phyloP scores from a whole-genome alignment of 2,113 vertebrate species.

The Thalassoma bifasciatum region DNA sequence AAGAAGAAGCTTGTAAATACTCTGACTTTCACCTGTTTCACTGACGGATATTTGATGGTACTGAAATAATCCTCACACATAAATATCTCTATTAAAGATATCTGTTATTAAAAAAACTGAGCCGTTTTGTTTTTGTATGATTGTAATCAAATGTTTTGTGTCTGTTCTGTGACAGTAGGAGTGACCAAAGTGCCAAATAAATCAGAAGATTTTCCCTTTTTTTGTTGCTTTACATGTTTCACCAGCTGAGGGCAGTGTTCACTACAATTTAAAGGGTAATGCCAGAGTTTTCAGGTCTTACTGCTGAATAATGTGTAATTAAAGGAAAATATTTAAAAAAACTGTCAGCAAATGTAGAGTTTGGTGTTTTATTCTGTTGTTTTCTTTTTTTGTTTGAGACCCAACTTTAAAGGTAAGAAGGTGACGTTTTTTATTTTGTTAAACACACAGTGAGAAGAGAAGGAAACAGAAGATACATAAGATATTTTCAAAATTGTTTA shows the following conservation, averaged over 20 bases:
- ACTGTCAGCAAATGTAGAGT: too few relatives aligned
- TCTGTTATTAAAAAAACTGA: neutral
- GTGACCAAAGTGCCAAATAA: neutral
- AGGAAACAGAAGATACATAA: too few relatives aligned
- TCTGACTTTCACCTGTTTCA: neutral
- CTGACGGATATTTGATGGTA: too few relatives aligned
- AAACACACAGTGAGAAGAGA: too few relatives aligned
- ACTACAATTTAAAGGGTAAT: neutral
- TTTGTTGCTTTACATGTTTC: accelerated
- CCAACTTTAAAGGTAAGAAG: too few relatives aligned
- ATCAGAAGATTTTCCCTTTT: neutral
- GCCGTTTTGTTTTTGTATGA: neutral
- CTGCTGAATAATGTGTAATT: neutral
- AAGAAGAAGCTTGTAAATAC: neutral
- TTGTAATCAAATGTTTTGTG: neutral
- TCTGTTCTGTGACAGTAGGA: conserved; percentile 26
- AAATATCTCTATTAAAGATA: neutral
- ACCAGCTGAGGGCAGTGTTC: conserved; percentile 48
- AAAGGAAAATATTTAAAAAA: neutral
- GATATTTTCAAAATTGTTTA: too few relatives aligned
- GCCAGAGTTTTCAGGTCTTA: neutral
- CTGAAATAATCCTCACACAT: too few relatives aligned
- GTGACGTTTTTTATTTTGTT: too few relatives aligned
- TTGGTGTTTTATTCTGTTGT: too few relatives aligned
- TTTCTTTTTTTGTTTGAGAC: too few relatives aligned